Percentiles rank a stretch among this genome's conserved stretches.
Conservation (phyloP, 2,113 vertebrate species). For the Mastomys natalensis region DNA sequence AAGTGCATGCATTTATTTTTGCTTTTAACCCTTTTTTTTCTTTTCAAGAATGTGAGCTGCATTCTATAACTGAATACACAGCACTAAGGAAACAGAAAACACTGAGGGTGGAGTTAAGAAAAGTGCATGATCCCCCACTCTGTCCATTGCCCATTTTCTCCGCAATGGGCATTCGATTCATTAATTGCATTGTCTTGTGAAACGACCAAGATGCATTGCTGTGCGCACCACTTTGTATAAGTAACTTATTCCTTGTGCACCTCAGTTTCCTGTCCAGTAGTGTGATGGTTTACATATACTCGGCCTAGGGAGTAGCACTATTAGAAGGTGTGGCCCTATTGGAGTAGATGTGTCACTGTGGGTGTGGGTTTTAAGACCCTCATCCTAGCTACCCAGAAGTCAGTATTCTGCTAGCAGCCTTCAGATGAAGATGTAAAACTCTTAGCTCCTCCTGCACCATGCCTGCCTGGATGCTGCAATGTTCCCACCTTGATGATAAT, state of each 20-base stretch:
- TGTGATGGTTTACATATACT: no score
- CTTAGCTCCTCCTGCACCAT: no score
- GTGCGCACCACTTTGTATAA: neutral
- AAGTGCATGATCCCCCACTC: no score
- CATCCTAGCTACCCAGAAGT: no score
- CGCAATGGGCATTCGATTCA: fast-evolving
- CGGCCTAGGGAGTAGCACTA: no score
- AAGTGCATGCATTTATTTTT: neutral
- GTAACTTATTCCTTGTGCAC: neutral
- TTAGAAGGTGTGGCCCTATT: no score
- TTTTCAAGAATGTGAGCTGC: neutral
- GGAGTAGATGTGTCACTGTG: no score
- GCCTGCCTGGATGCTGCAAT: no score
- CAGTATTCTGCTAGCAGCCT: no score
- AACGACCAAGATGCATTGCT: neutral
- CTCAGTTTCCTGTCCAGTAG: neutral
- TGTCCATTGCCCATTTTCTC: fast-evolving
- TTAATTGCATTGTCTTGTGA: neutral
- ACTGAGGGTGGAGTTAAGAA: neutral
- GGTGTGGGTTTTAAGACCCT: no score
- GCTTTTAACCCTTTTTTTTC: slow-evolving; percentile 19
- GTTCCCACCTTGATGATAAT: no score
- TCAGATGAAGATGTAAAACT: no score
- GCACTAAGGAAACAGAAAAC: neutral
- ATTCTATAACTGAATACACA: neutral